These are phyloP conservation scores for Eilema depressum DNA, from an alignment of 2,888 invertebrate genomes.

Conservation along the genomic window DNA sequence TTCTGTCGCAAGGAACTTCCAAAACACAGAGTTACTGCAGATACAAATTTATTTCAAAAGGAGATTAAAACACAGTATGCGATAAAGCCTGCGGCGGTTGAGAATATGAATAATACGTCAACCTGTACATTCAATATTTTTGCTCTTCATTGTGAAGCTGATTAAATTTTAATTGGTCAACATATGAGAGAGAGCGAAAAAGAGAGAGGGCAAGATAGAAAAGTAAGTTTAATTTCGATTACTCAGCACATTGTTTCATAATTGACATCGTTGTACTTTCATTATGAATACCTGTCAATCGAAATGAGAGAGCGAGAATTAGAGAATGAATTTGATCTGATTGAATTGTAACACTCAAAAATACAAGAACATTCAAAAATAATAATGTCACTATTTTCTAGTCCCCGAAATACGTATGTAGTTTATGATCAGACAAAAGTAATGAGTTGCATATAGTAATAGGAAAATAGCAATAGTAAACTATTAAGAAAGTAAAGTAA, in stretches of 20 bases:
- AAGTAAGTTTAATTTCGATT: not conserved
- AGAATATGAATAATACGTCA: slow-evolving; percentile 1
- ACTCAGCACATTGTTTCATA: not conserved
- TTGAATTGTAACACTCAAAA: too few species aligned
- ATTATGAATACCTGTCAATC: not conserved
- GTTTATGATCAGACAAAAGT: not conserved
- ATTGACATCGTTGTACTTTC: not conserved
- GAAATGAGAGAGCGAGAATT: too few species aligned
- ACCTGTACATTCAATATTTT: not conserved
- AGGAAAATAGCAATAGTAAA: not conserved
- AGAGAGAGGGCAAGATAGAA: too few species aligned
- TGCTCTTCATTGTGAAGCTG: not conserved
- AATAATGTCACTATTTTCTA: too few species aligned
- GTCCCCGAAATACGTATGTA: not conserved
- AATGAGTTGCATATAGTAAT: not conserved
- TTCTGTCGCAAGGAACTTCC: not conserved
- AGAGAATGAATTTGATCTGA: too few species aligned
- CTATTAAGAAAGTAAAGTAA: not conserved
- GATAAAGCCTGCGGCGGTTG: not conserved
- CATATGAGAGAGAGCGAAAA: not conserved
- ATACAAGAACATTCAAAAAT: too few species aligned
- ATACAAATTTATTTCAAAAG: not conserved
- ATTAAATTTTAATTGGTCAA: not conserved
- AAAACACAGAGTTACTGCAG: not conserved
- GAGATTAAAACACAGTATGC: not conserved